Base-by-base conservation (phyloP, 1,140 invertebrate genomes). In the Oppia nitens region DNA sequence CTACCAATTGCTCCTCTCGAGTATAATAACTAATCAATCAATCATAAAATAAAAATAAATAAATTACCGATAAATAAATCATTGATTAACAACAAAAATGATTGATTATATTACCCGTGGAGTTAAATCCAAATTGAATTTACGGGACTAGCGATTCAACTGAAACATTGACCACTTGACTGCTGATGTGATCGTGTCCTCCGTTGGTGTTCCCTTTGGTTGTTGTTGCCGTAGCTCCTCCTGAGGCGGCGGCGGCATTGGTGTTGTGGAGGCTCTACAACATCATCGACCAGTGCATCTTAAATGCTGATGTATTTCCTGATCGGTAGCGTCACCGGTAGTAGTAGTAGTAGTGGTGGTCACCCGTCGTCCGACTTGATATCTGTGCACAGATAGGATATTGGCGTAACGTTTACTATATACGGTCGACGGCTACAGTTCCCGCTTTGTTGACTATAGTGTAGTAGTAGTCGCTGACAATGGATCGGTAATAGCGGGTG, bases 61-160 rank as follows among this genome's bases (percentile, higher is more conserved):
- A n/a, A n/a, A n/a, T n/a, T n/a, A n/a, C n/a, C n/a, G n/a, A n/a
- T n/a, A n/a, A n/a, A n/a, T n/a, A n/a, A n/a, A n/a, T n/a, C n/a
- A n/a, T n/a, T n/a, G n/a, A n/a, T n/a, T n/a, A n/a, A n/a, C n/a
- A n/a, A n/a, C n/a, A n/a, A n/a, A n/a, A n/a, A n/a, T n/a, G n/a
- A n/a, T n/a, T n/a, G n/a, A n/a, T n/a, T n/a, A 40, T 40, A 60
- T 68, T 68, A 89, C 85, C 76, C 92, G 94, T 61, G 92, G 91
- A 54, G 85, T 79, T 60, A 96, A 74, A 74, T 97, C 93, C 65
- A 97, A 78, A 70, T 91, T 94, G 68, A 95, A 97, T 74, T 82
- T 86, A 66, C 90, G 79, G 63, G 85, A 70, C 53, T 69, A 63
- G 55, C 68, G 64, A 28, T 65, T 64, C 21, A 71, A 59, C 56